Conservation (phyloP, 2,797 vertebrate genomes). For the Erethizon dorsatum region DNA sequence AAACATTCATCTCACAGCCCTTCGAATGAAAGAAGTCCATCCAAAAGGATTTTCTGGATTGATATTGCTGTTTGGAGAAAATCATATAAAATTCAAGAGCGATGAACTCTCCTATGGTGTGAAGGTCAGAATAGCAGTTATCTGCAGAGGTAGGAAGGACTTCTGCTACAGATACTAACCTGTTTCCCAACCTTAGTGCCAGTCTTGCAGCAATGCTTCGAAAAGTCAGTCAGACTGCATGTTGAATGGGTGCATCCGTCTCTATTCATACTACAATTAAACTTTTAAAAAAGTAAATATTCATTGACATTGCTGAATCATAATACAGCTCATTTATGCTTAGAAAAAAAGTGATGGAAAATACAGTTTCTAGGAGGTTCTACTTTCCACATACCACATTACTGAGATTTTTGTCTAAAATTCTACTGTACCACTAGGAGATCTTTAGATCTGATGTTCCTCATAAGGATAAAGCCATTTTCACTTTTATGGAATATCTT, state of each 20-base stretch:
- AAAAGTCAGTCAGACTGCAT: not conserved
- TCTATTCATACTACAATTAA: not conserved
- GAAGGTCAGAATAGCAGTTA: not conserved
- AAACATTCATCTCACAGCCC: not conserved
- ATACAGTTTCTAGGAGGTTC: not conserved
- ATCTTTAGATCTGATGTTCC: not conserved
- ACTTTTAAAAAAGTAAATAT: not conserved
- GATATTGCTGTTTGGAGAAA: not conserved
- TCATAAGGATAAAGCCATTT: not conserved
- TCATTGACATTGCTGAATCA: not conserved
- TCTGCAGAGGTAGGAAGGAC: too few relatives aligned
- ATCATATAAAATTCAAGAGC: not conserved
- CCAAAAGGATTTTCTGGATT: not conserved
- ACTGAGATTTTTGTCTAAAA: not conserved
- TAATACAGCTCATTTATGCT: not conserved
- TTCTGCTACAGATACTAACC: too few relatives aligned
- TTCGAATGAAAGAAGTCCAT: not conserved
- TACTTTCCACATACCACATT: not conserved
- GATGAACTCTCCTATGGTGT: not conserved
- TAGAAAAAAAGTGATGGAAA: not conserved
- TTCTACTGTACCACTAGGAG: not conserved
- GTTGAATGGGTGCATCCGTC: not conserved
- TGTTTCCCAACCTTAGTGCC: not conserved
- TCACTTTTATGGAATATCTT: not conserved
- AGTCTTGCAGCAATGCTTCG: not conserved